Evolutionary conservation across 2,113 vertebrate genomes (phyloP).

Genomic region (Pyxicephalus adspersus): DNA sequence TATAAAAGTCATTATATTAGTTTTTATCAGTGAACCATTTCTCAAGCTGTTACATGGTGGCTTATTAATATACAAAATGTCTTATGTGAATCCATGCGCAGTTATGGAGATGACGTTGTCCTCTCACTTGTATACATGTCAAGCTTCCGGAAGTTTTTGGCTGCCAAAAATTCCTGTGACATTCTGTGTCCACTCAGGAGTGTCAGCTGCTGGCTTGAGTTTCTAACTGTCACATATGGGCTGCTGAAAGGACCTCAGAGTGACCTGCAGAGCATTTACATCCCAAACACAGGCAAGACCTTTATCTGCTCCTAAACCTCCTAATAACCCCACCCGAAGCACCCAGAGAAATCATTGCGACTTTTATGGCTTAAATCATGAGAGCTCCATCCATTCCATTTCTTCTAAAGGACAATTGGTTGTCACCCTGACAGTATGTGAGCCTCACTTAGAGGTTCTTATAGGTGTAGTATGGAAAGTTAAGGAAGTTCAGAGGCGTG

Average conservation of each 20-base stretch:
- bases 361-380: conserved; percentile 76
- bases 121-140: background rate
- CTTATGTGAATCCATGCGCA: background rate
- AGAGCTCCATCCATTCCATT: conserved; percentile 75
- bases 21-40: too few relatives aligned
- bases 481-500: too few relatives aligned
- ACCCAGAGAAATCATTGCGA: background rate
- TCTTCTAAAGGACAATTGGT: conserved; percentile 68
- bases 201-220: background rate
- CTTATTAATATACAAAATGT: background rate
- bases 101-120: background rate
- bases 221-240: conserved; percentile 9
- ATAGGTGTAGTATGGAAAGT: too few relatives aligned
- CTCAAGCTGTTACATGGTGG: background rate
- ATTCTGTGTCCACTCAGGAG: background rate
- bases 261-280: background rate
- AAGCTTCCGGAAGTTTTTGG: conserved; percentile 16
- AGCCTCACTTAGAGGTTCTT: too few relatives aligned
- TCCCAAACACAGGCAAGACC: background rate
- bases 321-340: background rate
- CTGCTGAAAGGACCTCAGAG: background rate
- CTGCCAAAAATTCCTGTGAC: background rate
- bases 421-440: too few relatives aligned
- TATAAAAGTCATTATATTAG: too few relatives aligned
- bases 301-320: background rate